Evolutionary conservation across 2,113 vertebrate genomes (phyloP), one percentile per base, ranked within the genome.

Genomic region (Tetrax tetrax): DNA sequence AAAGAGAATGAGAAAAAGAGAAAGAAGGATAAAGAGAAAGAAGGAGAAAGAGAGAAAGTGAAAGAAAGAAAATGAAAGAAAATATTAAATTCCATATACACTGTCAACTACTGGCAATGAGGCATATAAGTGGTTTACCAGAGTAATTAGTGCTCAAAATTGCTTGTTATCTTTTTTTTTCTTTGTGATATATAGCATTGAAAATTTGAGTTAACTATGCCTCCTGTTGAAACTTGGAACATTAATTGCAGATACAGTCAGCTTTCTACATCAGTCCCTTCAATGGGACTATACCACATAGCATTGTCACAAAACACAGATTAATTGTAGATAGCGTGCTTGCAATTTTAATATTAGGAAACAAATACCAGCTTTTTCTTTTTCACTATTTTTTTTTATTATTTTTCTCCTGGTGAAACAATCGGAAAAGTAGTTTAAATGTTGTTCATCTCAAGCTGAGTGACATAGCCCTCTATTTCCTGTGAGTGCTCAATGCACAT

Each of bases 161-260:
- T 54, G 12, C 21, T 54, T 54, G 28, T 15, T 43, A 15, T 43
- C 16, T 29, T 54, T 29, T 17, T 54, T 29, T 54, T 53, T 80
- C 95, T 93, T 96, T 75, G 38, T 83, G 71, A 94, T 94, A 83
- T 78, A 91, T 59, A 92, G 38, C 63, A 87, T 91, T 94, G 48
- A 90, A 81, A 85, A 89, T 94, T 95, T 96, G 96, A 83, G 87
- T 95, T 97, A 97, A 92, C 91, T 97, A 91, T 86, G 63, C 43
- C 76, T 96, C 84, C 75, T 66, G 23, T 97, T 94, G 96, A 96
- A 95, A 94, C 84, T 29, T 91, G 60, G 85, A 95, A 95, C 54
- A 93, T 96, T 97, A 94, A 96, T 98, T 97, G 86, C 95, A 98
- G 96, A 95, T 90, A 95, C 75, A 94, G 78, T 72, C 89, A 96